Conservation (phyloP, 2,888 invertebrate species). For the Gisinianus flammeolus region DNA sequence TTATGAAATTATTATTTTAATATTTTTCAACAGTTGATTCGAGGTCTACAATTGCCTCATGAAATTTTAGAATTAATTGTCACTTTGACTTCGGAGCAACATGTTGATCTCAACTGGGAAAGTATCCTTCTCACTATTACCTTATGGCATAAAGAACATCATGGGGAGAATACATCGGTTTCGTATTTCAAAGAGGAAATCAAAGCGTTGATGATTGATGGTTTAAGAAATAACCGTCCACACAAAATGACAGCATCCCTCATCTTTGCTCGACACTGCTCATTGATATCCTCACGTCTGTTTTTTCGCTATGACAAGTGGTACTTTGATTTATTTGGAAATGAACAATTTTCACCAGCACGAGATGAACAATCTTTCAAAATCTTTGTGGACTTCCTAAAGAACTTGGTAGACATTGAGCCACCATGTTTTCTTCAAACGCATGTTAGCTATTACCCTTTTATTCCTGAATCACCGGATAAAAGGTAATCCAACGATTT, state of each 20-base stretch:
- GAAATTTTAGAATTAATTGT: slow-evolving; percentile 43
- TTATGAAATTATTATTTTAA: neutral
- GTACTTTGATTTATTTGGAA: slow-evolving; percentile 52
- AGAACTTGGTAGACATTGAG: slow-evolving; percentile 50
- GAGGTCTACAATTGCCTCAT: slow-evolving; percentile 29
- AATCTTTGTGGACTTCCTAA: slow-evolving; percentile 46
- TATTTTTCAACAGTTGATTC: slow-evolving; percentile 45
- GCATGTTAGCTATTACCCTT: slow-evolving; percentile 53
- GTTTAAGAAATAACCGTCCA: slow-evolving; percentile 41
- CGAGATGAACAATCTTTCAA: slow-evolving; percentile 47
- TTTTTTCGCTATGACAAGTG: slow-evolving; percentile 56
- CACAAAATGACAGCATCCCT: slow-evolving; percentile 48
- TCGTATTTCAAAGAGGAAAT: slow-evolving; percentile 47
- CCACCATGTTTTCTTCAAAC: slow-evolving; percentile 55
- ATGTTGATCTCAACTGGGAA: slow-evolving; percentile 50
- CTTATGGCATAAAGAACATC: slow-evolving; percentile 44
- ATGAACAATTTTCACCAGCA: slow-evolving; percentile 49
- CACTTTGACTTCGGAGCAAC: neutral
- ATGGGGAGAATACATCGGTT: slow-evolving; percentile 40
- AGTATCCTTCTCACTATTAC: slow-evolving; percentile 44
- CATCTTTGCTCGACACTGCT: slow-evolving; percentile 55
- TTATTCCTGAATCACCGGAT: slow-evolving; percentile 45
- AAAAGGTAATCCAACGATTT: no score
- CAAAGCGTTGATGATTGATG: slow-evolving; percentile 45
- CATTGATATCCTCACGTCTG: slow-evolving; percentile 48